Evolutionary conservation across 2,113 vertebrate genomes (phyloP).

Genomic region (Clarias macrocephalus): DNA sequence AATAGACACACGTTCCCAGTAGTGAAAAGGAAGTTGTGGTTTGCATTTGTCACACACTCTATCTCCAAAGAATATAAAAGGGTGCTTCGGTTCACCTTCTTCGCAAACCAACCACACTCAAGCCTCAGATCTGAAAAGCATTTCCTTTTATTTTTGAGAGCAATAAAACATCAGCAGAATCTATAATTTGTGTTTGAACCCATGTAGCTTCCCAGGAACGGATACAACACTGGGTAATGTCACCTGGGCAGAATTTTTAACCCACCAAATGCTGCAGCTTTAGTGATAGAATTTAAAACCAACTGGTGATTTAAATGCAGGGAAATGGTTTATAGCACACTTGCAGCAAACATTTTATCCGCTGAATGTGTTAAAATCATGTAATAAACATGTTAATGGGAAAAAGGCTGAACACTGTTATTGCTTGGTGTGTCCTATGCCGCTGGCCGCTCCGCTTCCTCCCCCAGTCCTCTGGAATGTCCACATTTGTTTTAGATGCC

Average conservation of each 20-base stretch:
- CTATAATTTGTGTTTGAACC: constrained; percentile 43
- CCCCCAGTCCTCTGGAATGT: constrained; percentile 42
- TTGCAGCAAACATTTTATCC: neutral
- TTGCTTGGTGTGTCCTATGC: neutral
- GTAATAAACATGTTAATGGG: neutral
- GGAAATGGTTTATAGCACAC: neutral
- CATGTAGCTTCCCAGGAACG: neutral
- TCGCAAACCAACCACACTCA: no score
- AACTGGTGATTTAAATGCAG: neutral
- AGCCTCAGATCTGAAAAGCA: constrained; percentile 18
- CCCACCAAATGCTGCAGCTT: neutral
- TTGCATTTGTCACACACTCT: no score
- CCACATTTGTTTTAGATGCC: constrained; percentile 56
- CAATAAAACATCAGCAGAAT: constrained; percentile 45
- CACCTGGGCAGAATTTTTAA: neutral
- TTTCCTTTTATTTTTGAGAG: constrained; percentile 7
- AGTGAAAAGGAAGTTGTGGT: no score
- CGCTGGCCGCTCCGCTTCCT: neutral
- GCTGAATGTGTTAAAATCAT: neutral
- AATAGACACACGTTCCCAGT: no score
- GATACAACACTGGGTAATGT: neutral
- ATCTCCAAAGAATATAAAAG: no score
- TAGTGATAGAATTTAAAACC: neutral
- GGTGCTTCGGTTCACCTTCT: no score
- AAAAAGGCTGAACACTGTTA: neutral